Percentiles rank a stretch among this genome's conserved stretches.
Conservation (phyloP, 2,888 invertebrate genomes). For the Chymomyza procnemis region DNA sequence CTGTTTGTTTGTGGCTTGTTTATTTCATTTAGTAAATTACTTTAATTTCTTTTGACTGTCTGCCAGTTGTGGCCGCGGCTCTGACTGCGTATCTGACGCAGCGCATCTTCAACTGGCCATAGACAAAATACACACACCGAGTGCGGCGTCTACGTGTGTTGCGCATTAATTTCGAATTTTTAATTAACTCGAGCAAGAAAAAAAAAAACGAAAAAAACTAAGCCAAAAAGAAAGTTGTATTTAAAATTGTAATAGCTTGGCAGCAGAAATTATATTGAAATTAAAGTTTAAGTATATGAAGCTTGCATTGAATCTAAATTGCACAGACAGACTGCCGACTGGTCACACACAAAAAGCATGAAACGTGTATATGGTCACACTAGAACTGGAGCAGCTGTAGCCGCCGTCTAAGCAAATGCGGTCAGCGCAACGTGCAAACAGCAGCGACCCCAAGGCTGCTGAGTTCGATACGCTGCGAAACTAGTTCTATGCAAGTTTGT, state of each 20-base stretch:
- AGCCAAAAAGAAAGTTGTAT: constrained; percentile 57
- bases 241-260: constrained; percentile 16
- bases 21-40: constrained; percentile 34
- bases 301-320: background rate
- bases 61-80: constrained; percentile 7
- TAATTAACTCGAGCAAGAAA: constrained; percentile 54
- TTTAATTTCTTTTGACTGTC: constrained; percentile 36
- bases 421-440: background rate
- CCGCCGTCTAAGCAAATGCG: background rate
- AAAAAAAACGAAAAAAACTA: constrained; percentile 25
- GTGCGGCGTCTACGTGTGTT: constrained; percentile 10
- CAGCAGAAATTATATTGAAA: constrained; percentile 26
- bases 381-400: background rate
- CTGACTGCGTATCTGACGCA: background rate
- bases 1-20: background rate
- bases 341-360: background rate
- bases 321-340: background rate
- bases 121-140: background rate
- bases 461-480: constrained; percentile 15
- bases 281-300: constrained; percentile 33
- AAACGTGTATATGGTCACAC: too few species aligned
- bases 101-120: background rate
- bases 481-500: constrained; percentile 39
- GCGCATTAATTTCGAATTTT: constrained; percentile 63
- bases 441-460: background rate